Base-by-base conservation (phyloP, 2,888 invertebrate species). In the Imbricaverruca yamaguchii region DNA sequence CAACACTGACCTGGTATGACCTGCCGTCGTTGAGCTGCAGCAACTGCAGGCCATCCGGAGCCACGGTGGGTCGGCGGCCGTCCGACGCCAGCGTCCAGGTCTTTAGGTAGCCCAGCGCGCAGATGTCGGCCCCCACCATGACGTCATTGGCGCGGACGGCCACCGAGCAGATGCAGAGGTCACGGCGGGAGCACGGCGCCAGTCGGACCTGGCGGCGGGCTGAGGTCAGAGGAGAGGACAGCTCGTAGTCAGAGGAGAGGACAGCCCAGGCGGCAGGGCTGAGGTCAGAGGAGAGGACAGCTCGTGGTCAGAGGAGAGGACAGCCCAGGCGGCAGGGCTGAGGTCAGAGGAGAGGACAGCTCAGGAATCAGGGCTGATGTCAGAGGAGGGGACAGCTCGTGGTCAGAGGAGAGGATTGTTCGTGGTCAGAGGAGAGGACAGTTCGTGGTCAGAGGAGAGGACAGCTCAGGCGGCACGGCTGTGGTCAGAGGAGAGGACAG, bases 1-100 rank as follows among this genome's bases (percentile, higher is more conserved):
- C 18, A 8, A 12, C 18, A 9, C 65, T 67, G 57, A 82, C 82
- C 82, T 82, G 80, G 25, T 82, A 82, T 18, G 82, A 80, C 23
- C 82, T 56, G 13, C 82, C 82, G 67, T 81, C 82, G 57, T 81
- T 82, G 79, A 81, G 81, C 69, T 82, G 82, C 39, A 23, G 67
- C n/a, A 67, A 23, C 67, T 25, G 67, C 23, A 67, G 67, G n/a
- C 67, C 67, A 10, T 10, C 67, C n/a, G 67, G 67, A 10, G 25
- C 25, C 10, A 4, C 10, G n/a, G 23, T 11, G 0, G 67, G 67
- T 13, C 67, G n/a, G 23, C 23, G 11, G 4, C 23, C 23, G 23
- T 67, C 67, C 6, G 11, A 10, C 10, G 23, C n/a, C 13, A 10
- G n/a, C 6, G 67, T 67, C 67, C 67, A 67, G 11, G 67, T 67